phyloP scores from a whole-genome alignment of 2,797 vertebrate genomes.

The Syndactyla subalaris region DNA sequence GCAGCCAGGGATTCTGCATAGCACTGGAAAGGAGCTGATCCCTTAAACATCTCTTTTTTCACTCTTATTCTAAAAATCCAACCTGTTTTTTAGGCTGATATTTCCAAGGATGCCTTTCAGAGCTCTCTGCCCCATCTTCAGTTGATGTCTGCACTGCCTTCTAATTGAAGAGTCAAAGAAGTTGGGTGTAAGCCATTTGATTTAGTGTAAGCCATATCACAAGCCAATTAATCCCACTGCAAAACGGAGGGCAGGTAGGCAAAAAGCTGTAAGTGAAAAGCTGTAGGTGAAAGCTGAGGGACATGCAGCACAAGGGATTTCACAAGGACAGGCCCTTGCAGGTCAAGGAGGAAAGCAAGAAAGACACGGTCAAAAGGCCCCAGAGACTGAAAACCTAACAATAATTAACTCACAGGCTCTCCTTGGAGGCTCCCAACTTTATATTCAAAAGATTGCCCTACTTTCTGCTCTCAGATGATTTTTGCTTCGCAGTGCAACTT shows the following conservation, averaged over 20 bases:
- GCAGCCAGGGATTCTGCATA: background rate
- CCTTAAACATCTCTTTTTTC: background rate
- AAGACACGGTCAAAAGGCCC: background rate
- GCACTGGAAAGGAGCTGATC: background rate
- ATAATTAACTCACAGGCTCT: conserved; percentile 34
- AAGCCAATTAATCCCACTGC: background rate
- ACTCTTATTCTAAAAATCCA: background rate
- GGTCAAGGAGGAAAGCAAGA: background rate
- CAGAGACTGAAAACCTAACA: conserved; percentile 4
- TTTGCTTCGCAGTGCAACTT: background rate
- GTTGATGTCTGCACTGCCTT: background rate
- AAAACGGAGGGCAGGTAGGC: background rate
- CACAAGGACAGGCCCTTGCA: background rate
- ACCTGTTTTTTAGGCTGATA: background rate
- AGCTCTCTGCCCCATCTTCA: background rate
- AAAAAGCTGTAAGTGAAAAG: background rate
- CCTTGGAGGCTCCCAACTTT: background rate
- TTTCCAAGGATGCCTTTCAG: background rate
- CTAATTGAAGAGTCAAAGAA: background rate
- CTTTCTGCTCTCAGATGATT: conserved; percentile 24
- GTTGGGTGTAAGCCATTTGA: background rate
- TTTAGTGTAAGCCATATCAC: background rate
- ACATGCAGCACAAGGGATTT: background rate
- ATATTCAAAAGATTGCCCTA: conserved; percentile 43
- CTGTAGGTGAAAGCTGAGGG: background rate